phyloP scores from a whole-genome alignment of 2,888 invertebrate species.

The Ceratothoa steindachneri region DNA sequence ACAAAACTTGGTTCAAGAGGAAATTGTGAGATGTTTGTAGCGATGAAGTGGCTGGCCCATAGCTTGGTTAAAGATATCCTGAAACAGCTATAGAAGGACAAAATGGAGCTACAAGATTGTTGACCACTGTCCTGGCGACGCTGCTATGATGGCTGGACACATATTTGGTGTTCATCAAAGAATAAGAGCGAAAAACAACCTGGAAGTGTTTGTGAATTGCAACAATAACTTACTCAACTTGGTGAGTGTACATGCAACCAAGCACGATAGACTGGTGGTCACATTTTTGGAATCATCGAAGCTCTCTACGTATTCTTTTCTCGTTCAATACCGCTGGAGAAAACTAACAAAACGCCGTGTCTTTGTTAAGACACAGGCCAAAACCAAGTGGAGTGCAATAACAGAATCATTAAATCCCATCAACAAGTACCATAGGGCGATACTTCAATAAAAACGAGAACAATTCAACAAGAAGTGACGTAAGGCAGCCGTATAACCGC shows the following conservation, averaged over 20 bases:
- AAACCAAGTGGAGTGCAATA: slow-evolving; percentile 12
- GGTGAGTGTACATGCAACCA: slow-evolving; percentile 15
- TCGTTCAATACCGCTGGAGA: neutral
- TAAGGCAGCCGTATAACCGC: slow-evolving; percentile 4
- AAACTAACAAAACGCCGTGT: neutral
- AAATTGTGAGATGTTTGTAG: too few species aligned
- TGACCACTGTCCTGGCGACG: neutral
- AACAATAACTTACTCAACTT: slow-evolving; percentile 12
- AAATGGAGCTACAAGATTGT: slow-evolving; percentile 16
- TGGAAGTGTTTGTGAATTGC: slow-evolving; percentile 10
- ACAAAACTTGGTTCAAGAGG: too few species aligned
- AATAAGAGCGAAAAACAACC: slow-evolving; percentile 17
- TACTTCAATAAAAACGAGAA: slow-evolving; percentile 10
- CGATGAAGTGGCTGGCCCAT: too few species aligned
- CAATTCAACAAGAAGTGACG: neutral
- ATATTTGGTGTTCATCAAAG: slow-evolving; percentile 13
- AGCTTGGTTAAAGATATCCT: slow-evolving; percentile 15
- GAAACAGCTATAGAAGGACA: slow-evolving; percentile 12
- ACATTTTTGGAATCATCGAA: slow-evolving; percentile 9
- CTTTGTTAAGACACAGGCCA: neutral
- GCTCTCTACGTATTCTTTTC: slow-evolving; percentile 13
- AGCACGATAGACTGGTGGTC: slow-evolving; percentile 1
- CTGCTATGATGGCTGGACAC: slow-evolving; percentile 17
- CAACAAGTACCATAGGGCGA: slow-evolving; percentile 17
- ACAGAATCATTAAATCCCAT: slow-evolving; percentile 14